phyloP scores from a whole-genome alignment of 2,797 vertebrate genomes.

The Anguilla obscura region DNA sequence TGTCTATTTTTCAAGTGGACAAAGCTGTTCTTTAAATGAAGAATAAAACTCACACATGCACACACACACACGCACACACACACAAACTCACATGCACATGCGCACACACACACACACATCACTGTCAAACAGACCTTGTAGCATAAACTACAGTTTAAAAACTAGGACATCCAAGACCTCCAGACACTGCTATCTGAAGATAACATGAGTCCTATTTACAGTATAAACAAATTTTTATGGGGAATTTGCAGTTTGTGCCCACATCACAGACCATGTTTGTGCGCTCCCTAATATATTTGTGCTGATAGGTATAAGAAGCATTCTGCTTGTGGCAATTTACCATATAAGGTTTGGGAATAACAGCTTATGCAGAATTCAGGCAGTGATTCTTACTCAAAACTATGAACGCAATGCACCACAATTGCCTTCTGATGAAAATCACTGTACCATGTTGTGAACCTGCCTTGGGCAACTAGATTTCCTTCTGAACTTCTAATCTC shows the following conservation, averaged over 20 bases:
- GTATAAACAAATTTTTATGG: constrained; percentile 47
- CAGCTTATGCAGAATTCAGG: not conserved
- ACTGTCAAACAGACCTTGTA: constrained; percentile 23
- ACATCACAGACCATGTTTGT: constrained; percentile 30
- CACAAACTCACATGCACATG: no score
- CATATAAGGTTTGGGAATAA: not conserved
- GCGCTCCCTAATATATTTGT: not conserved
- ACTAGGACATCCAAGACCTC: constrained; percentile 48
- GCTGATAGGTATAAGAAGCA: not conserved
- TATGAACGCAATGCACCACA: not conserved
- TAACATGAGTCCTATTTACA: constrained; percentile 47
- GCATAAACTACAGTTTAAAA: constrained; percentile 41
- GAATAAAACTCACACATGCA: not conserved
- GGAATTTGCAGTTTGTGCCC: constrained; percentile 38
- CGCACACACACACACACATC: not conserved
- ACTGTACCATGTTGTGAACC: not conserved
- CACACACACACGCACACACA: not conserved
- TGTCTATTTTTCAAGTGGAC: not conserved
- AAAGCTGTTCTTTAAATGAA: not conserved
- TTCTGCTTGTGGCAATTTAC: not conserved
- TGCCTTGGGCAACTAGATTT: not conserved
- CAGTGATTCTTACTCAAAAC: not conserved
- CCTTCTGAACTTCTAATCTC: not conserved
- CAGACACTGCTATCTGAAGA: constrained; percentile 40
- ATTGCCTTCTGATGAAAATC: not conserved